A percentile compares a stretch with the other conserved stretches of the same genome.
phyloP scores from a whole-genome alignment of 2,888 invertebrate genomes.

The Sarcophaga variegata region DNA sequence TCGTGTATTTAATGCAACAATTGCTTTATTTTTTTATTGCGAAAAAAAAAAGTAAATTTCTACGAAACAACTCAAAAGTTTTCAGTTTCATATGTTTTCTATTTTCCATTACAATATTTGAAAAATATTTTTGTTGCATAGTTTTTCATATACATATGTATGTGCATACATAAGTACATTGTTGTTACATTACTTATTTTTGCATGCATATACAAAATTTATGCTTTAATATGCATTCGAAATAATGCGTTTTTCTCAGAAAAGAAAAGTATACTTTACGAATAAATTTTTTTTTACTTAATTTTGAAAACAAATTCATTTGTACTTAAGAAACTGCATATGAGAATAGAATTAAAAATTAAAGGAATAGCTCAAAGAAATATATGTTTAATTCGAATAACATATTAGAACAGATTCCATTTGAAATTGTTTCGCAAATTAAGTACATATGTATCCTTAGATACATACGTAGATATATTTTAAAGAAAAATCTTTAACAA shows the following conservation, averaged over 20 bases:
- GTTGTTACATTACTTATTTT: too few species aligned
- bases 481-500: not conserved
- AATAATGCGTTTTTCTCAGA: not conserved
- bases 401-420: too few species aligned
- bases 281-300: not conserved
- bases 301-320: not conserved
- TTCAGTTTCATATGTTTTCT: not conserved
- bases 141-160: not conserved
- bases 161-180: not conserved
- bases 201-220: constrained; percentile 4
- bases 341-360: not conserved
- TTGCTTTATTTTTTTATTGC: not conserved
- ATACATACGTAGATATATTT: not conserved
- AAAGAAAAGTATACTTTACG: not conserved
- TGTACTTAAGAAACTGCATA: not conserved
- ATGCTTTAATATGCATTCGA: not conserved
- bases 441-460: not conserved
- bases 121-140: not conserved
- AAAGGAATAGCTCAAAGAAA: not conserved
- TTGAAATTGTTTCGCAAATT: too few species aligned
- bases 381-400: not conserved
- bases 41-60: constrained; percentile 3
- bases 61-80: constrained; percentile 16
- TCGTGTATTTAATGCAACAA: constrained; percentile 18
- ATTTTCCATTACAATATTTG: not conserved